Base-by-base conservation (phyloP, 2,797 vertebrate species). In the Podarcis lilfordi region DNA sequence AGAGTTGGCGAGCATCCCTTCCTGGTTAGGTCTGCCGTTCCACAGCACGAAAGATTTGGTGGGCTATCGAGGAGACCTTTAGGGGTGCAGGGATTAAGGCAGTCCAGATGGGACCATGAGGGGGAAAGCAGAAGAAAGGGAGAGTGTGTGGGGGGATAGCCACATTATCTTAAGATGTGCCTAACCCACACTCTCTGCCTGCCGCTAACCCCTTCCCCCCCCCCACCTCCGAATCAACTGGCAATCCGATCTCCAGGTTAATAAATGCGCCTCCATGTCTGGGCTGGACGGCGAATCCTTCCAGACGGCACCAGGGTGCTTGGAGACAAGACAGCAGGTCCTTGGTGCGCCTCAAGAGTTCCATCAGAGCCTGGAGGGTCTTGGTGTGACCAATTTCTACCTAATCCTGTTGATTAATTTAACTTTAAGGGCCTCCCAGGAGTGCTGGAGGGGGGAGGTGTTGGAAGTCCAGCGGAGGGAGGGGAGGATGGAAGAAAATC, bases 391-490 rank as follows among this genome's bases (percentile, higher is more conserved):
- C 72, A 92, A 91, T 95, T 96, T 1, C 92, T 74, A 88, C 95
- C 96, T 98, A 97, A 98, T 98, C 98, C 97, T 95, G 95, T 97
- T 92, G 98, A 97, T 97, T 98, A 97, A 97, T 98, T 97, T 97
- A 98, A 98, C 96, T 97, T 96, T 94, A 92, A 97, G 95, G 97
- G 84, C 69, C 1, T 7, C 86, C 76, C 88, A 59, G 71, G 6
- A 92, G 83, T 71, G 59, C 8, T 66, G 50, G 25, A 6, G 66
- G 85, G 79, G 86, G 71, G 66, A 76, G 32, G 66, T 84, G 71
- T 23, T 4, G 23, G 23, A 37, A 29, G 71, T 23, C 8, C 8
- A 10, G n/a, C 35, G 0, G 10, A 35, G 3, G 2, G 4, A 29
- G 43, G 64, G 43, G 23, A 25, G 66, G 19, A 29, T 13, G 32